These are phyloP conservation scores for Perca schrenkii DNA, from an alignment of 2,113 vertebrate species.

Conservation along the genomic window DNA sequence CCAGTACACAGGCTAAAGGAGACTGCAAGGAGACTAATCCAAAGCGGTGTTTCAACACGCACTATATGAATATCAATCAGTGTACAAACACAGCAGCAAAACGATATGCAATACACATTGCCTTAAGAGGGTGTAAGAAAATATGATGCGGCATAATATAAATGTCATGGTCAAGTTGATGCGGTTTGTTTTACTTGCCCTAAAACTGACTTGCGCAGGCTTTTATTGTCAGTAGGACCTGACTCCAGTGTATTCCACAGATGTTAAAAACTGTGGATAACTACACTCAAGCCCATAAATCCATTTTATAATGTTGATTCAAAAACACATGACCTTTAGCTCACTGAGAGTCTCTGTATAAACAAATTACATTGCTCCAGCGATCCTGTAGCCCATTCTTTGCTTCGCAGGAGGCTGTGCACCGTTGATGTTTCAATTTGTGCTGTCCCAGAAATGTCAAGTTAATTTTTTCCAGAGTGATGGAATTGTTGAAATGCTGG, in stretches of 20 bases:
- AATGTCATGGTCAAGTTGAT: slow-evolving; percentile 11
- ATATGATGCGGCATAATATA: slow-evolving; percentile 2
- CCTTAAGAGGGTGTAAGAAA: background rate
- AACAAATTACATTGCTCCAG: slow-evolving; percentile 66
- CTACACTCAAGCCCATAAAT: slow-evolving; percentile 41
- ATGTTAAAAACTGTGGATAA: slow-evolving; percentile 37
- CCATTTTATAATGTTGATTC: slow-evolving; percentile 53
- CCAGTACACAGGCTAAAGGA: background rate
- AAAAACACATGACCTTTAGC: slow-evolving; percentile 72
- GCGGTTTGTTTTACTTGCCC: slow-evolving; percentile 16
- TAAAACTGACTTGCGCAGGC: background rate
- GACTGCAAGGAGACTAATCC: background rate
- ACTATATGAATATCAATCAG: slow-evolving; percentile 15
- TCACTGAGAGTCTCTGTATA: slow-evolving; percentile 50
- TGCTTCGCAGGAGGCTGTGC: slow-evolving; percentile 33
- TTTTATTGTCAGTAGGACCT: slow-evolving; percentile 4
- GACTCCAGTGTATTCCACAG: slow-evolving; percentile 14
- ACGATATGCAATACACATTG: background rate
- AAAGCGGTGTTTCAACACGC: slow-evolving; percentile 20
- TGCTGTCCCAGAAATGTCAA: slow-evolving; percentile 62
- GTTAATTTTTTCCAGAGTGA: slow-evolving; percentile 41
- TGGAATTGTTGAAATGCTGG: slow-evolving; percentile 53
- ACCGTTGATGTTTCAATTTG: slow-evolving; percentile 67
- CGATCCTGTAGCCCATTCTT: slow-evolving; percentile 12
- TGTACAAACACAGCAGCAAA: background rate